phyloP scores from a whole-genome alignment of 1,140 invertebrate species.

The Megalonaias nervosa region DNA sequence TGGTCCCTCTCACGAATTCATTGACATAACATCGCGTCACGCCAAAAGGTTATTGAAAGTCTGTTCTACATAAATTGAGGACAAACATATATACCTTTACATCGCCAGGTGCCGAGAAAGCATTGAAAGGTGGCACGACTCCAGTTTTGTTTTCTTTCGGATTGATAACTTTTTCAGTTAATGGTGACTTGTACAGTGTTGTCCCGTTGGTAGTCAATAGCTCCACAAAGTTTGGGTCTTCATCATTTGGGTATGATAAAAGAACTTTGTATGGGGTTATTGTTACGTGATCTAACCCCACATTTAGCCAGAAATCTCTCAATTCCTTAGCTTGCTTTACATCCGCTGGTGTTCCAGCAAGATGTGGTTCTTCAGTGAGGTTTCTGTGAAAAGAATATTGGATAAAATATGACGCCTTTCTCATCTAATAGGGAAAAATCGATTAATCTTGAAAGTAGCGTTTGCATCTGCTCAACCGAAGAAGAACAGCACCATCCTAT shows the following conservation, averaged over 20 bases:
- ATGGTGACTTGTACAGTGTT: slow-evolving; percentile 43
- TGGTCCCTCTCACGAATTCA: too few relatives aligned
- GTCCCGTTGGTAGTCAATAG: slow-evolving; percentile 34
- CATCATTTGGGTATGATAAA: slow-evolving; percentile 63
- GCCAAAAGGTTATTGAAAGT: too few relatives aligned
- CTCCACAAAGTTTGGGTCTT: slow-evolving; percentile 48
- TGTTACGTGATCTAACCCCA: slow-evolving; percentile 54
- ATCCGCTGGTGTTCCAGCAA: slow-evolving; percentile 60
- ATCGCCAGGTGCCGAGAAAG: slow-evolving; percentile 52
- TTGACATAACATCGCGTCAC: too few relatives aligned
- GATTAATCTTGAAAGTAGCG: too few relatives aligned
- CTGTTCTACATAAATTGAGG: too few relatives aligned
- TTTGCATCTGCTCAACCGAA: too few relatives aligned
- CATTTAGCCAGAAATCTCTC: slow-evolving; percentile 46
- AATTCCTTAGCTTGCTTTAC: slow-evolving; percentile 52
- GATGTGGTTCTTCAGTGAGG: slow-evolving; percentile 59
- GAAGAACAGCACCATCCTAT: too few relatives aligned
- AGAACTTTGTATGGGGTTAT: slow-evolving; percentile 62
- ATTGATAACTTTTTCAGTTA: slow-evolving; percentile 54
- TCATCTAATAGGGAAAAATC: too few relatives aligned
- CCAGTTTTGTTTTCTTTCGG: slow-evolving; percentile 55
- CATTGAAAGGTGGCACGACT: slow-evolving; percentile 66
- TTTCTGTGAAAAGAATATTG: too few relatives aligned
- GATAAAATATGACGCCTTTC: too few relatives aligned
- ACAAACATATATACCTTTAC: too few relatives aligned